Evolutionary conservation across 2,888 invertebrate species (phyloP).

Genomic region (Chymomyza procnemis): DNA sequence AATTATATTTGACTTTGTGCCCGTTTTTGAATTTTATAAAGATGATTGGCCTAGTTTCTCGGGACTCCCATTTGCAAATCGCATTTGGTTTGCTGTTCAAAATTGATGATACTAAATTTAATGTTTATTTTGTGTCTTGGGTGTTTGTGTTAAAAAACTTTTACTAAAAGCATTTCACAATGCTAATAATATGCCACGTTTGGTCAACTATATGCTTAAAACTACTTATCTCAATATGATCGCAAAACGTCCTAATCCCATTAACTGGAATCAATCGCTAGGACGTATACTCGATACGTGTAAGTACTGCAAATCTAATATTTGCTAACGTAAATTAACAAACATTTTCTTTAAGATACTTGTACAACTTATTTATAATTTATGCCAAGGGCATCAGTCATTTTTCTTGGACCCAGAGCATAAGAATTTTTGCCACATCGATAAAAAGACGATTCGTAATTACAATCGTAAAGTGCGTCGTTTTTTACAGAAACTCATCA

Average conservation of each 20-base stretch:
- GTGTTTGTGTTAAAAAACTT: too few relatives aligned
- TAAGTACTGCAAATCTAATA: conserved; percentile 9
- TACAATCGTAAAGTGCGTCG: conserved; percentile 11
- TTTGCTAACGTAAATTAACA: conserved; percentile 8
- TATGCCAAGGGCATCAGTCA: conserved; percentile 8
- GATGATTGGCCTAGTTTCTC: conserved; percentile 30
- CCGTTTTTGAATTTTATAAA: conserved; percentile 51
- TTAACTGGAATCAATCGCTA: conserved; percentile 34
- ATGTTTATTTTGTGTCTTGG: conserved; percentile 56
- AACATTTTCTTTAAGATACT: conserved; percentile 15
- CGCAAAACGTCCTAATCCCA: not conserved
- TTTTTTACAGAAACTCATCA: not conserved
- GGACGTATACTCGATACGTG: conserved; percentile 45
- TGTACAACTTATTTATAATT: not conserved
- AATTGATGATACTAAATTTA: conserved; percentile 14
- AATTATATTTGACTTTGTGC: conserved; percentile 66
- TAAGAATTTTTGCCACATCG: conserved; percentile 22
- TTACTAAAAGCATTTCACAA: conserved; percentile 60
- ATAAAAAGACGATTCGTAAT: not conserved
- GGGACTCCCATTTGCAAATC: not conserved
- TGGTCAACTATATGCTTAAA: conserved; percentile 64
- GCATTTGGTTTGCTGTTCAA: conserved; percentile 59
- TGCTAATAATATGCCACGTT: conserved; percentile 33
- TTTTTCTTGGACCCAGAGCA: conserved; percentile 27
- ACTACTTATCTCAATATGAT: conserved; percentile 44